phyloP scores from a whole-genome alignment of 2,113 vertebrate genomes.

The Entelurus aequoreus region DNA sequence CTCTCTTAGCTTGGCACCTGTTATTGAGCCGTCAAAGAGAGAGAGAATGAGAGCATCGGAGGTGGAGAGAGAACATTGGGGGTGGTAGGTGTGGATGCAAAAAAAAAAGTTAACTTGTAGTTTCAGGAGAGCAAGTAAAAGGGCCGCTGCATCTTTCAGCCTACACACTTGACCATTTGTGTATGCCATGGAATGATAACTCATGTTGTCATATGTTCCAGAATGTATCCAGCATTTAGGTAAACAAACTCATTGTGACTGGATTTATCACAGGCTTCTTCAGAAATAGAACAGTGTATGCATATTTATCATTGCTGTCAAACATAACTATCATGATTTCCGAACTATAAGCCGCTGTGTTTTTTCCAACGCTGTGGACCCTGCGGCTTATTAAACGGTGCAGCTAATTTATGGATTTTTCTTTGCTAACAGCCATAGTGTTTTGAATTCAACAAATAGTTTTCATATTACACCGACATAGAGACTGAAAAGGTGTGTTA shows the following conservation, averaged over 20 bases:
- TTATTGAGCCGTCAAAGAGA: slow-evolving; percentile 71
- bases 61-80: slow-evolving; percentile 18
- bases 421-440: too few species aligned
- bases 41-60: slow-evolving; percentile 11
- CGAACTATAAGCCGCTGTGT: too few species aligned
- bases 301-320: too few species aligned
- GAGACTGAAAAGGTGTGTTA: too few species aligned
- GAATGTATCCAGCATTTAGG: slow-evolving; percentile 23
- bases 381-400: too few species aligned
- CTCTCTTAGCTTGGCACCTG: slow-evolving; percentile 80
- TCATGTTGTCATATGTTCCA: slow-evolving; percentile 12
- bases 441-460: too few species aligned
- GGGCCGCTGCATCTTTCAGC: slow-evolving; percentile 69
- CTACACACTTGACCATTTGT: slow-evolving; percentile 47
- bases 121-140: slow-evolving; percentile 77
- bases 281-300: slow-evolving; percentile 18
- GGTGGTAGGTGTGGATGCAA: slow-evolving; percentile 28
- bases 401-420: too few species aligned
- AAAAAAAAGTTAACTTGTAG: slow-evolving; percentile 77
- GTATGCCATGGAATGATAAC: slow-evolving; percentile 26
- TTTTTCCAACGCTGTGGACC: too few species aligned
- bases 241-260: slow-evolving; percentile 30
- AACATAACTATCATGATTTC: too few species aligned
- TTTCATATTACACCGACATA: too few species aligned
- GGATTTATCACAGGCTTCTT: slow-evolving; percentile 33